A percentile compares a stretch with the other conserved stretches of the same genome.
Evolutionary conservation across 2,113 vertebrate species (phyloP).

Genomic region (Clarias batrachus): DNA sequence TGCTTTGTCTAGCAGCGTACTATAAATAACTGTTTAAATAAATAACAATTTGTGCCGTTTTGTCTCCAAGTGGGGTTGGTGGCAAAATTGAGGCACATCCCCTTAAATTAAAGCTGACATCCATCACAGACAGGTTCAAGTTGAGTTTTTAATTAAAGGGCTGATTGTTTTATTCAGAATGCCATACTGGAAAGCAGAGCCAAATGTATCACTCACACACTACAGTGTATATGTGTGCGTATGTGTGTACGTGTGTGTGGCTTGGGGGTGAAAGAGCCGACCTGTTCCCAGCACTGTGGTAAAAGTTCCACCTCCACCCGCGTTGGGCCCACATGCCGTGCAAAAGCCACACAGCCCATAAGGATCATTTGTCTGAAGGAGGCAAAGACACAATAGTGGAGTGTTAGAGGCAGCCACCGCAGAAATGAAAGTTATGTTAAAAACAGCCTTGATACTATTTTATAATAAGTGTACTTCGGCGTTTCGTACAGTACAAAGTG

Average conservation of each 20-base stretch:
- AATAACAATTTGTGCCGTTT: background rate
- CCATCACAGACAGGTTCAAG: background rate
- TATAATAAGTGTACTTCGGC: background rate
- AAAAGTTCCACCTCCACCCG: conserved; percentile 95
- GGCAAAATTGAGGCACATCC: background rate
- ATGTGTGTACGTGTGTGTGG: background rate
- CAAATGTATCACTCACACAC: background rate
- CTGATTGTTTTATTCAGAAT: conserved; percentile 2
- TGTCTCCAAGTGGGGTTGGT: background rate
- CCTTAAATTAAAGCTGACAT: background rate
- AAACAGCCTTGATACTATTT: background rate
- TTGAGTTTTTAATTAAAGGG: background rate
- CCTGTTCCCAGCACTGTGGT: conserved; percentile 99
- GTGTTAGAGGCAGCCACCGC: conserved; percentile 11
- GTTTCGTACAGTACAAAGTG: background rate
- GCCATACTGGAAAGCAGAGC: background rate
- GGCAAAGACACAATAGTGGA: conserved; percentile 22
- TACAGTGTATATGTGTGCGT: background rate
- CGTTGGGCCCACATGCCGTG: conserved; percentile 93
- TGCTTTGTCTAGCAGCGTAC: background rate
- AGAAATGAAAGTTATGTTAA: conserved; percentile 16
- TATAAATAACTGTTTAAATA: background rate
- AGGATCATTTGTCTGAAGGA: conserved; percentile 93
- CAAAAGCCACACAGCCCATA: conserved; percentile 95
- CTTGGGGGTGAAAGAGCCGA: conserved; percentile 57